These are phyloP conservation scores for Morone chrysops DNA, from an alignment of 2,113 vertebrate genomes.

Conservation along the genomic window DNA sequence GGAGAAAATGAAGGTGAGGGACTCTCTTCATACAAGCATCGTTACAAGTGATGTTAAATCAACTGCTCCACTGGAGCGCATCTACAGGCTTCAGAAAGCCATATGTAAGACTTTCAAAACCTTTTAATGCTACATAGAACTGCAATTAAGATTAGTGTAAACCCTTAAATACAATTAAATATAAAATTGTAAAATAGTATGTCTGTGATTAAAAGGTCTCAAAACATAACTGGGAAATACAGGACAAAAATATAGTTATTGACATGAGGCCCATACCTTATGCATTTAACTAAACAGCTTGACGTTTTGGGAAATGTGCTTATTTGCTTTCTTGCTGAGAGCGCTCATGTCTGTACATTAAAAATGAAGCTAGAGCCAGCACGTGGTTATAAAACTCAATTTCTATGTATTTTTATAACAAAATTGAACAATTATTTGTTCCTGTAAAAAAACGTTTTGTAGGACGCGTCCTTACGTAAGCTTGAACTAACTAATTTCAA, in stretches of 20 bases:
- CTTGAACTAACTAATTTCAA: too few relatives aligned
- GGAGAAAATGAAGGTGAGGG: background rate
- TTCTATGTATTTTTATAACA: too few relatives aligned
- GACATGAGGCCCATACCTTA: background rate
- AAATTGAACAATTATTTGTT: too few relatives aligned
- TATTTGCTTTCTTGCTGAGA: too few relatives aligned
- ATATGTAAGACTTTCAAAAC: slow-evolving; percentile 23
- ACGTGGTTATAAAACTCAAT: too few relatives aligned
- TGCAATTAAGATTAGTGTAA: slow-evolving; percentile 64
- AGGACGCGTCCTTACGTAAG: too few relatives aligned
- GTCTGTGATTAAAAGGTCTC: background rate
- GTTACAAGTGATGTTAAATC: slow-evolving; percentile 44
- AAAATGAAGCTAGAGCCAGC: too few relatives aligned
- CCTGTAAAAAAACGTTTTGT: too few relatives aligned
- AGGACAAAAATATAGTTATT: background rate
- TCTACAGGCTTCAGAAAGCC: slow-evolving; percentile 35
- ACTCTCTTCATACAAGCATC: slow-evolving; percentile 4
- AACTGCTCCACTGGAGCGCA: slow-evolving; percentile 46
- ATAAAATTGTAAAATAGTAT: background rate
- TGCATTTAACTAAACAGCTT: too few relatives aligned
- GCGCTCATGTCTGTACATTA: too few relatives aligned
- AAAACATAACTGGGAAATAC: background rate
- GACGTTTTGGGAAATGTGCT: too few relatives aligned
- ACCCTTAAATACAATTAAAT: slow-evolving; percentile 27
- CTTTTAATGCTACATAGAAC: slow-evolving; percentile 38